phyloP scores from a whole-genome alignment of 1,140 invertebrate species.

The Brachionus angularis region DNA sequence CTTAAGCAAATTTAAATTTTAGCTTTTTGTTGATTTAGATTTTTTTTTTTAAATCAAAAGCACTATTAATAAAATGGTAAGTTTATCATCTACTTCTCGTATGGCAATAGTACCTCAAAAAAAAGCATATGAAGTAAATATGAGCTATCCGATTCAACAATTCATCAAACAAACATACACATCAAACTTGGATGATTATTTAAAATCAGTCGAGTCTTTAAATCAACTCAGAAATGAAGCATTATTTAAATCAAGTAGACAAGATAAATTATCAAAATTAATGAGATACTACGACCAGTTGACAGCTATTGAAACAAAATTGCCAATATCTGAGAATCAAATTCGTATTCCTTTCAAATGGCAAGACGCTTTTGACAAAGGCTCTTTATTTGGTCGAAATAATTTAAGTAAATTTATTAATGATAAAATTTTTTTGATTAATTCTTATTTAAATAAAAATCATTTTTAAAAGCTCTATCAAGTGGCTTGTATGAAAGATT shows the following conservation, averaged over 20 bases:
- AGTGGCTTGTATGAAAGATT: constrained; percentile 83
- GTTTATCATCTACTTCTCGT: constrained; percentile 13
- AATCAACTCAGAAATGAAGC: constrained; percentile 29
- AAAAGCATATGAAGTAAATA: constrained; percentile 33
- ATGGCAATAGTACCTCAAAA: constrained; percentile 41
- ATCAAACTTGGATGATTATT: constrained; percentile 33
- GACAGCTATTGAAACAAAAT: constrained; percentile 80
- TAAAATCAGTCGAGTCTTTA: constrained; percentile 29
- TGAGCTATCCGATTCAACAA: constrained; percentile 21
- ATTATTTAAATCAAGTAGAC: constrained; percentile 43
- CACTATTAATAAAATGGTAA: constrained; percentile 37
- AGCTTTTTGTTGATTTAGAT: too few species aligned
- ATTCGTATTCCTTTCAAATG: constrained; percentile 78
- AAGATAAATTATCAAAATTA: constrained; percentile 48
- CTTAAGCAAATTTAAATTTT: too few species aligned
- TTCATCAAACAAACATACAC: constrained; percentile 35
- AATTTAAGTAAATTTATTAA: constrained; percentile 68
- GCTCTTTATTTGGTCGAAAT: constrained; percentile 79
- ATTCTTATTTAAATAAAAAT: too few species aligned
- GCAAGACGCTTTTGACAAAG: constrained; percentile 98
- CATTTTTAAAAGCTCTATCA: constrained; percentile 69
- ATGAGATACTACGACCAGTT: constrained; percentile 94
- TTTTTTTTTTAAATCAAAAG: too few species aligned
- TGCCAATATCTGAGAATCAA: constrained; percentile 73
- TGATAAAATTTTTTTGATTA: too few species aligned